Base-by-base conservation (phyloP, 2,888 invertebrate species). In the Linyphia triangularis region DNA sequence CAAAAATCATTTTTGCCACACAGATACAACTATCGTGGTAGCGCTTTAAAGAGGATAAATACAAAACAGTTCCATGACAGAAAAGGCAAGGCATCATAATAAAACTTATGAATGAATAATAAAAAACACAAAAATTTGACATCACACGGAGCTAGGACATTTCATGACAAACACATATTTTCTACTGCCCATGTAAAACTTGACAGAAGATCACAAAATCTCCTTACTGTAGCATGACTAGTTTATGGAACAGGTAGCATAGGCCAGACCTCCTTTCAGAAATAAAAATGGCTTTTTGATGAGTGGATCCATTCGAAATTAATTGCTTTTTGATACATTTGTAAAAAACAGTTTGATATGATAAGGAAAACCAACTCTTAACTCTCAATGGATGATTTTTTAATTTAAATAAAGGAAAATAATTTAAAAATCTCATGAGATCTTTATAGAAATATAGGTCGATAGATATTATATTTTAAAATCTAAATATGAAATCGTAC, bases 101-200 rank as follows among this genome's bases (percentile, higher is more conserved):
- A 73, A 81, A 73, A 75, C 69, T 59, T 82, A 82, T 30, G 40
- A 83, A 82, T 82, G 43, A 88, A 30, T 88, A 69, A 82, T 88
- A 78, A 88, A 70, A 85, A 84, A 89, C 89, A 89, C 89, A 89
- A 89, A 78, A 88, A 89, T 89, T 73, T 89, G 89, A 89, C 89
- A 82, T 89, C 89, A 89, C 89, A 89, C 89, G 89, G 89, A 89
- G 89, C 89, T 83, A 89, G 82, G 84, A 83, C 83, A 84, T 77
- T 73, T 84, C 84, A 89, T 89, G 89, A 89, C 89, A 89, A 89
- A 89, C 89, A 89, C 89, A 89, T 83, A 89, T 43, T 88, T 86
- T 67, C 89, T 89, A 89, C 84, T 77, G 89, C 73, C 84, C 89
- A 84, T 83, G 78, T 83, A 83, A 83, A 88, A 70, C 77, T 57